phyloP scores from a whole-genome alignment of 1,140 invertebrate species.

The Aphelenchoides fujianensis region DNA sequence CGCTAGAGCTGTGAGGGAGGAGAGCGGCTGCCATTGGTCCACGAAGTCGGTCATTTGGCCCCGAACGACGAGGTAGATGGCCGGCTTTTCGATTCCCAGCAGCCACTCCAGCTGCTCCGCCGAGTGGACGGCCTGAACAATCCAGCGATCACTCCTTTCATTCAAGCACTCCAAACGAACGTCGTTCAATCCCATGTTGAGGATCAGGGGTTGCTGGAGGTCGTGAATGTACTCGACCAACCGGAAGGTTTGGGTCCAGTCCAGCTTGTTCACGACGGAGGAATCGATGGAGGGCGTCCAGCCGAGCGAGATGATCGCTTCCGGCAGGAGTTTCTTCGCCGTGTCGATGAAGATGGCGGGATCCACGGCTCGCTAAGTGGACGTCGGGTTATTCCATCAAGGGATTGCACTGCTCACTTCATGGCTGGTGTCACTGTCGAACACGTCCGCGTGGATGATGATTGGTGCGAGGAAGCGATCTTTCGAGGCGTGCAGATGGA shows the following conservation, averaged over 20 bases:
- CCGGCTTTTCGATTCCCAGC: conserved; percentile 36
- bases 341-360: conserved; percentile 41
- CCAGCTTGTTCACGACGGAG: conserved; percentile 34
- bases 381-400: neutral
- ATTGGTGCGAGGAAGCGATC: conserved; percentile 42
- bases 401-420: conserved; percentile 19
- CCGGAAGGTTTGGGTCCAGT: conserved; percentile 43
- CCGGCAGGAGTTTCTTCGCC: conserved; percentile 39
- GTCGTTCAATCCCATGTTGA: conserved; percentile 49
- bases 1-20: conserved; percentile 2
- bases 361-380: conserved; percentile 44
- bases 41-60: conserved; percentile 51
- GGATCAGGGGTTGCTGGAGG: conserved; percentile 43
- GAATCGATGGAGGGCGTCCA: conserved; percentile 47
- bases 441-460: conserved; percentile 45
- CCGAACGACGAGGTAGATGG: conserved; percentile 38
- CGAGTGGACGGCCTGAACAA: conserved; percentile 32
- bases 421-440: conserved; percentile 28
- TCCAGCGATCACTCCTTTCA: conserved; percentile 5
- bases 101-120: conserved; percentile 42
- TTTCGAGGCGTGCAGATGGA: conserved; percentile 45
- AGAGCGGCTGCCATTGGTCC: conserved; percentile 32
- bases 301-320: conserved; percentile 49
- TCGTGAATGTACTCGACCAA: conserved; percentile 33
- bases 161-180: conserved; percentile 33